Percentiles rank a stretch among this genome's conserved stretches.
phyloP scores from a whole-genome alignment of 2,113 vertebrate genomes.

The Oreochromis aureus region DNA sequence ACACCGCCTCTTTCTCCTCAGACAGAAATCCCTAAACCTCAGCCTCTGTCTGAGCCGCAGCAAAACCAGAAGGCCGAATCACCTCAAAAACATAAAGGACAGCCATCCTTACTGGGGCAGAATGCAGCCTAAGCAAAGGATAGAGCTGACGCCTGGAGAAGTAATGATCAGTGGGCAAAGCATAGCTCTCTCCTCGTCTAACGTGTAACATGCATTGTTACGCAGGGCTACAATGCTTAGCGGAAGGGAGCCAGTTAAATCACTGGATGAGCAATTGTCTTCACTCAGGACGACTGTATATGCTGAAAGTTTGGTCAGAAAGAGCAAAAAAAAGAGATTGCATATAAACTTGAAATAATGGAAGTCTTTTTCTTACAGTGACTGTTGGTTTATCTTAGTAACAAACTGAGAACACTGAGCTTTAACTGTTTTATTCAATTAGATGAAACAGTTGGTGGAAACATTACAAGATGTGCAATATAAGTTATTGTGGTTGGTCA shows the following conservation, averaged over 20 bases:
- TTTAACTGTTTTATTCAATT: conserved; percentile 13
- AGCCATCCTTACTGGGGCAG: conserved; percentile 30
- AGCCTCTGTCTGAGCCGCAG: not conserved
- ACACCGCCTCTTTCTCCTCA: not conserved
- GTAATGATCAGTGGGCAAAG: not conserved
- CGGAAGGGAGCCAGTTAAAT: not conserved
- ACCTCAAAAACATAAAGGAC: conserved; percentile 11
- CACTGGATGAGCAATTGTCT: not conserved
- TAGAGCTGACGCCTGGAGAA: not conserved
- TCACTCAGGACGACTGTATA: conserved; percentile 19
- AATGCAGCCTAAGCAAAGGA: conserved; percentile 39
- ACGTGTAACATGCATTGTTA: not conserved
- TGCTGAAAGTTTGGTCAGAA: not conserved
- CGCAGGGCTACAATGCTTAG: not conserved
- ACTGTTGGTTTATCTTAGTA: conserved; percentile 24
- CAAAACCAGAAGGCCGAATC: conserved; percentile 9
- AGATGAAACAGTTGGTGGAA: conserved; percentile 8
- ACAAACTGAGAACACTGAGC: conserved; percentile 1
- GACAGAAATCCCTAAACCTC: not conserved
- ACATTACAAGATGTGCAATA: conserved; percentile 29
- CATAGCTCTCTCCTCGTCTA: conserved; percentile 3
- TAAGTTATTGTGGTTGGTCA: conserved; percentile 27
- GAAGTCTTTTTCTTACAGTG: not conserved
- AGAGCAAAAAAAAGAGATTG: not conserved
- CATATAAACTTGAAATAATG: conserved; percentile 23